Evolutionary conservation across 2,888 invertebrate genomes (phyloP), one percentile per base, ranked within the genome.

Genomic region (Lepidochrysops patricia): DNA sequence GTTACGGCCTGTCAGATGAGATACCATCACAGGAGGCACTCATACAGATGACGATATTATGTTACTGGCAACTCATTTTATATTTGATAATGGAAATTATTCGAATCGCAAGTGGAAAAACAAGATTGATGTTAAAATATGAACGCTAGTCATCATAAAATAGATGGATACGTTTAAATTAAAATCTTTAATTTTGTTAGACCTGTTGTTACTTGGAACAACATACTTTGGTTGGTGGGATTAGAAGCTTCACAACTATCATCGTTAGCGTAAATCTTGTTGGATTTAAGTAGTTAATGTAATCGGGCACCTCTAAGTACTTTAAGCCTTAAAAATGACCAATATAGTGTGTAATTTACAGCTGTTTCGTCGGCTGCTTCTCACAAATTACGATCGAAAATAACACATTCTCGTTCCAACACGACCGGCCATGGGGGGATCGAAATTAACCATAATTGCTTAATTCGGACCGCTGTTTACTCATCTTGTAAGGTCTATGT

Each of bases 361-460:
- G 84, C 84, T 88, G 84, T 79, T 84, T 82, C 79, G 76, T 76
- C 82, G 84, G 83, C 84, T 84, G 80, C 84, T 84, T 86, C 86
- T 81, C 86, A 86, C 86, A 87, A 89, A 88, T 89, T 89, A 89
- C 82, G 81, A 82, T 84, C 77, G 85, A 77, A 88, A 89, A 89
- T 88, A 89, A 89, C 88, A 89, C 85, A 87, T 83, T 81, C 84
- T 67, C 71, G 75, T 72, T 73, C 80, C 79, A 77, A 72, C 79
- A 79, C 84, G 80, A 77, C 80, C 76, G 72, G 76, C 81, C 74
- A 80, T 83, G 78, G 80, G 82, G 80, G 81, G 84, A 81, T 84
- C 82, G 77, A 87, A 88, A 89, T 89, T 89, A 89, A 86, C 86
- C 78, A 87, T 89, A 89, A 89, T 89, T 89, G 86, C 89, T 89